These are phyloP conservation scores for Leptothorax acervorum DNA, from an alignment of 2,888 invertebrate genomes.

Conservation along the genomic window DNA sequence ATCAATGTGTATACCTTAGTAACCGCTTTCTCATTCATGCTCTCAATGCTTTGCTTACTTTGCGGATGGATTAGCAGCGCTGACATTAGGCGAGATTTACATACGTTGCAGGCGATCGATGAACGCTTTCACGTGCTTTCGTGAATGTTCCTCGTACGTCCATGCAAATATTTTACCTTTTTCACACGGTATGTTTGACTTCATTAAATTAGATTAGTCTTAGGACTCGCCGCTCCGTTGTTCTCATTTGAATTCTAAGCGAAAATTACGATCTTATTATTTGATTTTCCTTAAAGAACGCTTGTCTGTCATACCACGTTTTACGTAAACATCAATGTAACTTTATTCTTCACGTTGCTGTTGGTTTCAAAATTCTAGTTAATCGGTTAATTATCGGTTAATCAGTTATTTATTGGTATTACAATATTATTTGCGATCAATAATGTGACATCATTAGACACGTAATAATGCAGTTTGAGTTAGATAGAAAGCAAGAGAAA, in stretches of 20 bases:
- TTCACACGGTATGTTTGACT: background rate
- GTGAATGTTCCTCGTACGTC: background rate
- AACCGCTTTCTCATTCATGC: conserved; percentile 29
- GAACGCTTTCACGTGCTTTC: background rate
- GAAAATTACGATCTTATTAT: conserved; percentile 58
- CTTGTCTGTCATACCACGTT: conserved; percentile 40
- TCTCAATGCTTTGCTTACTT: conserved; percentile 16
- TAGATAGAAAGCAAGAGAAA: background rate
- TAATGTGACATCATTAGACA: background rate
- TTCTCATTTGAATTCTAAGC: conserved; percentile 54
- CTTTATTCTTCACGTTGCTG: conserved; percentile 4
- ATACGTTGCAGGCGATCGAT: conserved; percentile 32
- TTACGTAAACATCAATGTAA: conserved; percentile 43
- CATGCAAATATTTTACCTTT: conserved; percentile 13
- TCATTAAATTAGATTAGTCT: conserved; percentile 37
- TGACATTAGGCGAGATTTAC: conserved; percentile 33
- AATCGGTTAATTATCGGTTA: background rate
- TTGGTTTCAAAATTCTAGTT: background rate
- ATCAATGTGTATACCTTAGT: conserved; percentile 29
- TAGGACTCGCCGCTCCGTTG: conserved; percentile 36
- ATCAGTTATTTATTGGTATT: background rate
- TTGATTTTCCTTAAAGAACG: conserved; percentile 44
- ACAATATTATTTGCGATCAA: background rate
- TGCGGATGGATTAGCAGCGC: conserved; percentile 24
- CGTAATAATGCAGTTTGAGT: background rate